Evolutionary conservation across 2,797 vertebrate species (phyloP), one percentile per base, ranked within the genome.

Genomic region (Neosilurus mollespiculum): DNA sequence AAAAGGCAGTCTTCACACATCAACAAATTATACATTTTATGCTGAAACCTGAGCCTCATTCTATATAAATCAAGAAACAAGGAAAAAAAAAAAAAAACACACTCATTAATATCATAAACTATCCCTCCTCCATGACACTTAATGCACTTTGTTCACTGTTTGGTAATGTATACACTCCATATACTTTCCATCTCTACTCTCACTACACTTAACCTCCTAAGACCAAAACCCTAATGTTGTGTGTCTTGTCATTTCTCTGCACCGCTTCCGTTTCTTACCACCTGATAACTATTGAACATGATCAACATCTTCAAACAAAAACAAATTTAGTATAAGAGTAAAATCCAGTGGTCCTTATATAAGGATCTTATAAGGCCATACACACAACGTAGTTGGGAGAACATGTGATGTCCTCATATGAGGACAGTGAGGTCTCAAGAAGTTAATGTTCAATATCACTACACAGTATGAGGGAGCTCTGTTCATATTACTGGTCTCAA

Each of bases 11-110:
- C 67, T 88, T 79, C 80, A 83, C 80, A 81, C 67, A 10, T 66
- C 66, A 70, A 82, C 62, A 83, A 79, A 86, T 81, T 73, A 73
- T 83, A 77, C 62, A 85, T 79, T 88, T 73, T 78, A 83, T 62
- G 58, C 65, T 59, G 56, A 76, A 59, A 59, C 56, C 73, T 1
- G 11, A 76, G 30, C 73, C 26, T 34, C 54, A 34, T 75, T 58
- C 53, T 20, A 59, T 59, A 37, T 10, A 58, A 34, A 3, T 43
- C 4, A 0, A 59, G 10, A 26, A 75, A 26, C 53, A 56, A 30
- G 30, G 1, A 30, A 30, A 30, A 30, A 30, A 30, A 30, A 30
- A 30, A 30, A 30, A 30, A 30, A 30, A 59, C 56, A 76, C 24
- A 73, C 53, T 73, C 4, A 4, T 15, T 58, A 30, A 30, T 30